Conservation (phyloP, 2,888 invertebrate genomes). For the Crioceris asparagi region DNA sequence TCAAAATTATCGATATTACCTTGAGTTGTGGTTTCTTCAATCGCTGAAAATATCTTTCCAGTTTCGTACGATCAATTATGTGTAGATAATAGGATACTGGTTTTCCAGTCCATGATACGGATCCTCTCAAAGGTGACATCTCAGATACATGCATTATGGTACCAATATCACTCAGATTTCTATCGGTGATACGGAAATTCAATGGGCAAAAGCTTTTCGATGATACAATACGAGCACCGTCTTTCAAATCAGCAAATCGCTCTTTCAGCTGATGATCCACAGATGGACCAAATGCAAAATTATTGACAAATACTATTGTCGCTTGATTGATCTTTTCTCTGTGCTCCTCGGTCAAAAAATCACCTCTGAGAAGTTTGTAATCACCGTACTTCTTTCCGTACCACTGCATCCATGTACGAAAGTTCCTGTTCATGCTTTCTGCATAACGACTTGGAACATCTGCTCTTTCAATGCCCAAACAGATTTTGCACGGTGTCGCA, state of each 20-base stretch:
- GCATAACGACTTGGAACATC: slow-evolving; percentile 95
- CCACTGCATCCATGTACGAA: slow-evolving; percentile 95
- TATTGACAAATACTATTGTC: slow-evolving; percentile 96
- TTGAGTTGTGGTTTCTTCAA: slow-evolving; percentile 81
- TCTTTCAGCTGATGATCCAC: slow-evolving; percentile 96
- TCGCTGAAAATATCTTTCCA: slow-evolving; percentile 93
- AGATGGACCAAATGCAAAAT: slow-evolving; percentile 96
- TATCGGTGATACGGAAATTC: slow-evolving; percentile 94
- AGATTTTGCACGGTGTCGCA: slow-evolving; percentile 81
- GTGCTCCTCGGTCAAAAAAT: slow-evolving; percentile 87
- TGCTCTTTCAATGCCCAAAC: slow-evolving; percentile 94
- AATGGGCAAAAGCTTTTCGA: slow-evolving; percentile 99
- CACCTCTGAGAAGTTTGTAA: slow-evolving; percentile 86
- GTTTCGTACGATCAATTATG: slow-evolving; percentile 92
- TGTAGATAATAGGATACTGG: slow-evolving; percentile 98
- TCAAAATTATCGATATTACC: slow-evolving; percentile 30
- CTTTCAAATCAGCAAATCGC: slow-evolving; percentile 89
- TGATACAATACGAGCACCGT: slow-evolving; percentile 93
- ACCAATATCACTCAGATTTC: slow-evolving; percentile 96
- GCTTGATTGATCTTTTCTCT: slow-evolving; percentile 90
- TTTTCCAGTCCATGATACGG: slow-evolving; percentile 98
- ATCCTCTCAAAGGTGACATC: slow-evolving; percentile 88
- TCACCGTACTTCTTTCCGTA: slow-evolving; percentile 92
- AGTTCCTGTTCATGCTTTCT: slow-evolving; percentile 80
- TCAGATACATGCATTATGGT: slow-evolving; percentile 98